Base-by-base conservation (phyloP, 2,113 vertebrate genomes). In the Macrotis lagotis region DNA sequence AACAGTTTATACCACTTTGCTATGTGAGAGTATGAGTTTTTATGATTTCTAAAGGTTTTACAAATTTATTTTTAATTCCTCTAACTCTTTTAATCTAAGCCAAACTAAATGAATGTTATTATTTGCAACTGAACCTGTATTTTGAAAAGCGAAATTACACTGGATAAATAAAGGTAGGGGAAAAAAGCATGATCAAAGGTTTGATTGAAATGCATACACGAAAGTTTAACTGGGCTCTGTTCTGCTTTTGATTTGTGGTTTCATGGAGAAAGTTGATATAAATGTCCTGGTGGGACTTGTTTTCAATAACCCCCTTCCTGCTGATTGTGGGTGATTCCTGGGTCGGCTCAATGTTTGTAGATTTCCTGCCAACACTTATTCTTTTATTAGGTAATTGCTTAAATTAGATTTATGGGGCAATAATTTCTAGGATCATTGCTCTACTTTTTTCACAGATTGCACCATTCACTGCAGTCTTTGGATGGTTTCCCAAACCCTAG, bases 341-440 rank as follows among this genome's bases (percentile, higher is more conserved):
- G 89, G 89, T 90, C 25, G n/a, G 3, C 89, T 49, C 25, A 49
- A 31, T 90, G 89, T 49, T 90, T 90, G 47, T 50, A 49, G 47
- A 90, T 90, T 90, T 90, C 48, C 89, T 90, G 89, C 89, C 89
- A 90, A 90, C 89, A 50, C 48, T 90, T 90, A 90, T 90, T 90
- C 89, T 48, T 48, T 89, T 90, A 90, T 90, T 90, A 90, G 89
- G 47, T 90, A 90, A 90, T 90, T 90, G 89, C 89, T 50, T 90
- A 49, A 90, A 90, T 90, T 90, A 49, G 89, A 90, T 90, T 90
- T 90, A 90, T 90, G 48, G 89, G 89, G 89, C 89, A 90, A 90
- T 90, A 90, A 90, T 90, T 90, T 90, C 89, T 90, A 48, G 89
- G 89, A 90, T 90, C 89, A 49, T 31, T 90, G 89, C 48, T 90